Evolutionary conservation across 1,140 invertebrate species (phyloP).

Genomic region (Camponotus vicinus): DNA sequence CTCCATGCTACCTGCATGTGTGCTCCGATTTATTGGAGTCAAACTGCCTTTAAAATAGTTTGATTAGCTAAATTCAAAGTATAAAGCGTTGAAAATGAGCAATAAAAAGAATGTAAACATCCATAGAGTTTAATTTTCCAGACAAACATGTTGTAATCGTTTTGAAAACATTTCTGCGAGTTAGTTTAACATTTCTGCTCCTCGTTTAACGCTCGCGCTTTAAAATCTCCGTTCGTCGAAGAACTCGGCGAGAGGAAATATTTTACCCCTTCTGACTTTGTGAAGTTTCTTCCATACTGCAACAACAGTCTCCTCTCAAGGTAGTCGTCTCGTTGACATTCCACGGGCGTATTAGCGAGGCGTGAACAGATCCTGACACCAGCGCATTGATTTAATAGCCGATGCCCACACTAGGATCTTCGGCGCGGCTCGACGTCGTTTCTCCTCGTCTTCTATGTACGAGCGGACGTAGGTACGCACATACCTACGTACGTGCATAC

Average conservation of each 20-base stretch:
- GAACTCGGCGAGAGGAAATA: background rate
- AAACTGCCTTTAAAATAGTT: background rate
- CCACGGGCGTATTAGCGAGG: slow-evolving; percentile 81
- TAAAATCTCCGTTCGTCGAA: background rate
- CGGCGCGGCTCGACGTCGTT: slow-evolving; percentile 37
- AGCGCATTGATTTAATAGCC: slow-evolving; percentile 85
- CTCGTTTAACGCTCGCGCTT: background rate
- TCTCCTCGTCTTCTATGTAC: slow-evolving; percentile 45
- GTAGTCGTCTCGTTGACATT: slow-evolving; percentile 74
- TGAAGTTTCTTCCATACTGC: slow-evolving; percentile 43
- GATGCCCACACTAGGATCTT: slow-evolving; percentile 81
- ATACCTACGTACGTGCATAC: slow-evolving; percentile 76
- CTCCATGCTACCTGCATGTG: background rate
- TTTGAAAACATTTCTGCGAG: background rate
- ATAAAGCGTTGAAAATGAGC: background rate
- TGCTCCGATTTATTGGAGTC: background rate
- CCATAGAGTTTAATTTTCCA: background rate
- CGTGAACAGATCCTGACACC: slow-evolving; percentile 83
- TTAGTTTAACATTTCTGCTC: background rate
- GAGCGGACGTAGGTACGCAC: slow-evolving; percentile 76
- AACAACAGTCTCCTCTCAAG: slow-evolving; percentile 24
- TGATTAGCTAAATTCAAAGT: background rate
- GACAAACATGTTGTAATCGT: background rate
- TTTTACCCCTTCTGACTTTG: slow-evolving; percentile 13
- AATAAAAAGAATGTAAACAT: background rate